Conservation (phyloP, 2,888 invertebrate species). For the Candidula unifasciata region DNA sequence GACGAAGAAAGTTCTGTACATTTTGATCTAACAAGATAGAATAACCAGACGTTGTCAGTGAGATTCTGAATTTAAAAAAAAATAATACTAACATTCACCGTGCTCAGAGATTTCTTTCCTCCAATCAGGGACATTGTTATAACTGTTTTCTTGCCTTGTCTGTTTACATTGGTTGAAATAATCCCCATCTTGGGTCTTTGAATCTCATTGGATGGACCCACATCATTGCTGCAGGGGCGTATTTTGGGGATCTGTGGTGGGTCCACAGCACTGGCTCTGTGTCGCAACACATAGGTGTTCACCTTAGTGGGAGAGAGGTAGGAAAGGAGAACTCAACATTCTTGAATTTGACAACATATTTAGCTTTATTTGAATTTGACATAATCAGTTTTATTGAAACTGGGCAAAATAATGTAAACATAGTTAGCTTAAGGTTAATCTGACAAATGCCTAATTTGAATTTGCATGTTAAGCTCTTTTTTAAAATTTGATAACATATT, state of each 20-base stretch:
- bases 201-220: background rate
- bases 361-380: no score
- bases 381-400: no score
- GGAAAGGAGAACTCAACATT: background rate
- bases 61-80: background rate
- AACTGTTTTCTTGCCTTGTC: background rate
- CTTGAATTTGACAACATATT: background rate
- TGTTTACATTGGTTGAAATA: constrained; percentile 7
- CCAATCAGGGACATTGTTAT: background rate
- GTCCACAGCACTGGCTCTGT: background rate
- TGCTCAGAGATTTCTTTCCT: background rate
- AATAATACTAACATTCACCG: background rate
- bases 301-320: background rate
- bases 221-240: background rate
- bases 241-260: background rate
- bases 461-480: no score
- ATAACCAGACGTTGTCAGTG: no score
- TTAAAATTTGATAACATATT: no score
- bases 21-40: no score
- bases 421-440: no score
- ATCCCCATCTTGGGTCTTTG: background rate
- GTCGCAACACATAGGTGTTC: background rate
- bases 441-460: no score
- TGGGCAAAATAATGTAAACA: no score
- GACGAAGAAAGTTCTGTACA: no score